phyloP scores from a whole-genome alignment of 2,888 invertebrate species.

The Graphium colonna region DNA sequence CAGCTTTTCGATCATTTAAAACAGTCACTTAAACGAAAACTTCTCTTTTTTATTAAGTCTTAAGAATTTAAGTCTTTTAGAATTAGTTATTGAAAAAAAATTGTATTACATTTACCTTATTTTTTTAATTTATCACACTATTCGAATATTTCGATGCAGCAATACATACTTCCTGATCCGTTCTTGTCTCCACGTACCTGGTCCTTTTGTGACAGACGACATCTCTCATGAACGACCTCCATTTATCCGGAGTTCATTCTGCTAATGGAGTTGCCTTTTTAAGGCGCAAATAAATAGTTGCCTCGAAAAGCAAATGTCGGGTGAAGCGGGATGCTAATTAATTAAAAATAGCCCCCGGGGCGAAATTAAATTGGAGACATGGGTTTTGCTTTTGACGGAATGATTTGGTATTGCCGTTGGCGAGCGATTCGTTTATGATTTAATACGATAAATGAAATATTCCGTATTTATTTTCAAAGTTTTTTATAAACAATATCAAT shows the following conservation, averaged over 20 bases:
- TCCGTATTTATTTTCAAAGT: too few relatives aligned
- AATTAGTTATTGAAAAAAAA: too few relatives aligned
- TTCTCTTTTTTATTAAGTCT: too few relatives aligned
- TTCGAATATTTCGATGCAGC: conserved; percentile 12
- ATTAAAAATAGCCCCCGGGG: conserved; percentile 43
- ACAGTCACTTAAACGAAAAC: too few relatives aligned
- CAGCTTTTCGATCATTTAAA: too few relatives aligned
- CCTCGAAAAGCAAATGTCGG: conserved; percentile 43
- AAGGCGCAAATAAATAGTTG: conserved; percentile 64
- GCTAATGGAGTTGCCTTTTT: conserved; percentile 74
- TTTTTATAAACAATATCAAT: too few relatives aligned
- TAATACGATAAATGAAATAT: neutral
- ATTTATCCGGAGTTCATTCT: conserved; percentile 68
- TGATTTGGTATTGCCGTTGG: conserved; percentile 10
- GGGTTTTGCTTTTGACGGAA: conserved; percentile 9
- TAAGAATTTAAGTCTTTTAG: too few relatives aligned
- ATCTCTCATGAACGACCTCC: conserved; percentile 63
- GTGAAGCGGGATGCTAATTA: conserved; percentile 52
- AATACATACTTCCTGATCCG: conserved; percentile 27
- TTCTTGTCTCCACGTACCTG: conserved; percentile 37
- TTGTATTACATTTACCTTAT: too few relatives aligned
- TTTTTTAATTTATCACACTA: too few relatives aligned
- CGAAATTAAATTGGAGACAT: conserved; percentile 18
- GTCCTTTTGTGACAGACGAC: conserved; percentile 55
- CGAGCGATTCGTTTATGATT: neutral